Percentiles rank a stretch among this genome's conserved stretches.
Evolutionary conservation across 2,113 vertebrate genomes (phyloP).

Genomic region (Rhinopomastus cyanomelas): DNA sequence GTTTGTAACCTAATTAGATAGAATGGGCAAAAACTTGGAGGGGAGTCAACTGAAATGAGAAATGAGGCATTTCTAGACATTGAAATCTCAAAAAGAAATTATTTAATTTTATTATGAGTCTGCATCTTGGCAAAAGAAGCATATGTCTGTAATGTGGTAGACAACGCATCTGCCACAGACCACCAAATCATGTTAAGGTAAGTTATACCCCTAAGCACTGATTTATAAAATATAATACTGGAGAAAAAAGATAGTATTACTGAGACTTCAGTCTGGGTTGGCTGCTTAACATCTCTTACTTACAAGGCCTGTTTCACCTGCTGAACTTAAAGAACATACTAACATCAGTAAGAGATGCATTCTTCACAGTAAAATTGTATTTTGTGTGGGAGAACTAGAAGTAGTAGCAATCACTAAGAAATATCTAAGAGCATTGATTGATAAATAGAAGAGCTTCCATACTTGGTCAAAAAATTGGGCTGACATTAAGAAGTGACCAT

Average conservation of each 20-base stretch:
- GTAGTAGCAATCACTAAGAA: neutral
- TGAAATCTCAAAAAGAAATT: neutral
- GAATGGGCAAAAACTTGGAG: neutral
- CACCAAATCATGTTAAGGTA: neutral
- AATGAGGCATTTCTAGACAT: neutral
- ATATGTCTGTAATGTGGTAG: neutral
- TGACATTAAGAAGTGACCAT: neutral
- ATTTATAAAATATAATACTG: neutral
- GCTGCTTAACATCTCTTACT: neutral
- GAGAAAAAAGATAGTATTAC: neutral
- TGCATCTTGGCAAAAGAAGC: neutral
- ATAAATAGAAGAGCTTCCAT: neutral
- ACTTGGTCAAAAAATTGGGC: neutral
- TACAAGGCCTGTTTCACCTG: neutral
- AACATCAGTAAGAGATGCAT: neutral
- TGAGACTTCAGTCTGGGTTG: neutral
- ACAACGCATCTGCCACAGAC: neutral
- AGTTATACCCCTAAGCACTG: neutral
- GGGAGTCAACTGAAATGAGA: neutral
- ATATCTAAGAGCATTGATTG: neutral
- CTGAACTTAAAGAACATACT: neutral
- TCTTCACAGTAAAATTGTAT: neutral
- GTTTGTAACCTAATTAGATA: neutral
- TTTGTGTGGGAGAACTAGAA: neutral
- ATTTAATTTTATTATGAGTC: neutral